These are phyloP conservation scores for Drosophila algonquin DNA, from an alignment of 2,888 invertebrate genomes.

Conservation along the genomic window DNA sequence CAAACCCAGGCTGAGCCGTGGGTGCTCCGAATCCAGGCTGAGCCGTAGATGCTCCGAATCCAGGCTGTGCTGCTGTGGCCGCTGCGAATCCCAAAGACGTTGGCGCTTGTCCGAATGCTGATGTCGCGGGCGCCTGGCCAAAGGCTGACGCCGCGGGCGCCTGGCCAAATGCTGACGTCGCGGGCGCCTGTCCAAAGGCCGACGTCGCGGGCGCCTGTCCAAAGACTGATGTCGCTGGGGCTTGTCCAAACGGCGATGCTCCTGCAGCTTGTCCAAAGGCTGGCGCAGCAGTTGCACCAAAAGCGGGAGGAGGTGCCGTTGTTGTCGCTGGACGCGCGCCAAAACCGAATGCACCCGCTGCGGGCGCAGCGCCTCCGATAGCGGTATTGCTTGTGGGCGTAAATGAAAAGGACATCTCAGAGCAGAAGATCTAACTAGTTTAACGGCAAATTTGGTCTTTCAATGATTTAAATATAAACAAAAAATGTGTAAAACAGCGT, in stretches of 20 bases:
- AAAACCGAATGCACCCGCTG: conserved; percentile 58
- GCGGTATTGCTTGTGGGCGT: conserved; percentile 54
- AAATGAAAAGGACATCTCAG: conserved; percentile 61
- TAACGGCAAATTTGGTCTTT: background rate
- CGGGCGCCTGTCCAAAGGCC: conserved; percentile 1
- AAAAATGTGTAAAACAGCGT: conserved; percentile 20
- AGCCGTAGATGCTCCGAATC: conserved; percentile 34
- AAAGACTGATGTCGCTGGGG: conserved; percentile 55
- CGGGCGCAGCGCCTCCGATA: conserved; percentile 49
- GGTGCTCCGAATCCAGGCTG: conserved; percentile 34
- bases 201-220: conserved; percentile 44
- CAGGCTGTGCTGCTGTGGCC: conserved; percentile 32
- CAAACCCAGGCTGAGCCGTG: conserved; percentile 21
- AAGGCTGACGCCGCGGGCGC: conserved; percentile 10
- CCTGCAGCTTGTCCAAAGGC: conserved; percentile 44
- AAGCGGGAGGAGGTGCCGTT: conserved; percentile 56
- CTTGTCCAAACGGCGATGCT: conserved; percentile 61
- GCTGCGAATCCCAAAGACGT: conserved; percentile 40
- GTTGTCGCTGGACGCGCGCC: conserved; percentile 60
- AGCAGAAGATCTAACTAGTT: background rate
- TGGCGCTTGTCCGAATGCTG: conserved; percentile 46
- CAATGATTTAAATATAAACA: background rate
- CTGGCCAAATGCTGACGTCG: conserved; percentile 61
- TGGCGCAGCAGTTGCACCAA: conserved; percentile 46
- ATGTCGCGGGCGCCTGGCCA: conserved; percentile 10